Conservation (phyloP, 2,113 vertebrate species). For the Alethe castanea region DNA sequence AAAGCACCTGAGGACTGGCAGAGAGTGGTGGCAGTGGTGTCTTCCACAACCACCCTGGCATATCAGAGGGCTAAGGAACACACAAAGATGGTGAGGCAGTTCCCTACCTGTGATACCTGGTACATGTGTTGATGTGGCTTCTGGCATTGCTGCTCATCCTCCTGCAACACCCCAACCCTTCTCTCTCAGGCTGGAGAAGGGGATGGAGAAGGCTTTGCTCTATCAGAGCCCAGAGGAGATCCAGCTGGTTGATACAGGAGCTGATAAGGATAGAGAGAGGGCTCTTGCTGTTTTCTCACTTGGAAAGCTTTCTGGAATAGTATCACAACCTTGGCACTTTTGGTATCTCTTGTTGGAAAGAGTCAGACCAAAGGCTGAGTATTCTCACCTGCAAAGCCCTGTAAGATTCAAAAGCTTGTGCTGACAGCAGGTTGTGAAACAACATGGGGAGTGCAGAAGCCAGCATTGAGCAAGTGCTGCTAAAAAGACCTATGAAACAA, state of each 20-base stretch:
- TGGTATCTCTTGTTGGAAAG: accelerated
- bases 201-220: neutral
- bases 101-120: neutral
- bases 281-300: neutral
- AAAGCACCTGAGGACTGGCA: neutral
- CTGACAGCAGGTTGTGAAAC: neutral
- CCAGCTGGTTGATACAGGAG: neutral
- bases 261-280: neutral
- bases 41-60: neutral
- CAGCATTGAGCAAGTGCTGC: neutral
- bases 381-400: neutral
- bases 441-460: neutral
- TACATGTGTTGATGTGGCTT: neutral
- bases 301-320: neutral
- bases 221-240: neutral
- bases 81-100: neutral
- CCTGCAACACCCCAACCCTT: neutral
- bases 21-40: neutral
- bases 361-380: neutral
- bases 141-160: neutral
- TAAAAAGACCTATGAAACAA: neutral
- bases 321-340: neutral
- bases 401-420: neutral
- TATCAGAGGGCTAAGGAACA: neutral
- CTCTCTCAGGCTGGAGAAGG: neutral